Base-by-base conservation (phyloP, 1,140 invertebrate genomes). In the Listronotus oregonensis region DNA sequence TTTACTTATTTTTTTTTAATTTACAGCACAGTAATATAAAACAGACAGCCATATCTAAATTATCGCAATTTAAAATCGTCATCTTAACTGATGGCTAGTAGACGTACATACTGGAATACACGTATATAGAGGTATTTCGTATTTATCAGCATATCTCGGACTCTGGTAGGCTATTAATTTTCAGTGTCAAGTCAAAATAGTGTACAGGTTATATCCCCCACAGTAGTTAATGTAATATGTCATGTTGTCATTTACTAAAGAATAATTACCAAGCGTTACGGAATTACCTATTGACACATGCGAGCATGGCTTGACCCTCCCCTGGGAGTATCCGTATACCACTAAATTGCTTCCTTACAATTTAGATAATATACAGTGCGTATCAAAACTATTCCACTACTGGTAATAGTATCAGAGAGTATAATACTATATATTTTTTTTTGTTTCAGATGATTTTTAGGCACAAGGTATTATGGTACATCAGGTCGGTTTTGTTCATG, bases 221-320 rank as follows among this genome's bases (percentile, higher is more conserved):
- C 59, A 66, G 59, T 66, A 57, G 63, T 60, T 59, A 69, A 69
- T 62, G 67, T 66, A 66, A 66, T 69, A 69, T 66, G 64, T 69
- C 68, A 69, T 64, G 60, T 63, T 63, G 60, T 63, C 60, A 63
- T 63, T 54, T 46, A 43, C 50, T 63, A 46, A 63, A 63, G 60
- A 63, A 63, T 63, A 63, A 63, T 63, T 63, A 63, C 60, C 47
- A 39, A 40, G 40, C 40, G 51, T 37, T 55, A 15, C 49, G 49
- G 46, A 52, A 63, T 63, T 63, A 63, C 60, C 60, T 63, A 63
- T 63, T 55, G 60, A 63, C 60, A 63, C 50, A 63, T 63, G 50
- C 40, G 54, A 47, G 31, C 42, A 54, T 55, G 31, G 51, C 37
- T 39, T 55, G 50, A 49, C 44, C 37, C 44, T 61, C 59, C 32